Evolutionary conservation across 2,797 vertebrate genomes (phyloP).

Genomic region (Gadopsis marmoratus): DNA sequence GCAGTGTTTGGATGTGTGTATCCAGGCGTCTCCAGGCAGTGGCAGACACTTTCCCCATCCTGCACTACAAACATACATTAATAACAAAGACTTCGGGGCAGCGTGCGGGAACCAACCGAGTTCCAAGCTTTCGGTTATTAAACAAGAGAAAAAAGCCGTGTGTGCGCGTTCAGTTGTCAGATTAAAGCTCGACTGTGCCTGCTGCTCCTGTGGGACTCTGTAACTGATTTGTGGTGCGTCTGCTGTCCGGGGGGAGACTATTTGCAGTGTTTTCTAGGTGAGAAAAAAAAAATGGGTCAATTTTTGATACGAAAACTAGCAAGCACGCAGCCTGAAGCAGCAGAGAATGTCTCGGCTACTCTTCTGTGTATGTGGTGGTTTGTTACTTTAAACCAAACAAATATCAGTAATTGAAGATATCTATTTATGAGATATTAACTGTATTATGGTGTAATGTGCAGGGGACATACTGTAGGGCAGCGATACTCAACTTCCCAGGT

Average conservation of each 20-base stretch:
- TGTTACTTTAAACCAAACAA: neutral
- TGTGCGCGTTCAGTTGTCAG: constrained; percentile 33
- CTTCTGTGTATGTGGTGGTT: neutral
- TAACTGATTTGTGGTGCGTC: constrained; percentile 39
- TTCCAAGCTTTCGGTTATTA: constrained; percentile 41
- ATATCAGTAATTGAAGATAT: neutral
- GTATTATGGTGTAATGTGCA: neutral
- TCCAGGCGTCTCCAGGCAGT: constrained; percentile 57
- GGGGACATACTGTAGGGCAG: neutral
- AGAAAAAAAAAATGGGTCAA: constrained; percentile 47
- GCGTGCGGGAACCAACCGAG: constrained; percentile 35
- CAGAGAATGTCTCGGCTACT: neutral
- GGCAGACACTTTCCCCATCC: constrained; percentile 34
- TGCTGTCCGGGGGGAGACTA: constrained; percentile 33
- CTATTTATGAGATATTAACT: neutral
- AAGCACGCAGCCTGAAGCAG: neutral
- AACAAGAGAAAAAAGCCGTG: constrained; percentile 26
- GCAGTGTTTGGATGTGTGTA: constrained; percentile 53
- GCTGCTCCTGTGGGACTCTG: constrained; percentile 32
- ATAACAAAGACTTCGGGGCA: constrained; percentile 43
- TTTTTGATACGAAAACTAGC: constrained; percentile 26
- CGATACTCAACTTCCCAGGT: too few species aligned
- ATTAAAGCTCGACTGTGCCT: constrained; percentile 46
- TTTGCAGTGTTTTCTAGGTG: constrained; percentile 45
- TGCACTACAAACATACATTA: constrained; percentile 38